Base-by-base conservation (phyloP, 1,140 invertebrate species). In the Polypedilum vanderplanki region DNA sequence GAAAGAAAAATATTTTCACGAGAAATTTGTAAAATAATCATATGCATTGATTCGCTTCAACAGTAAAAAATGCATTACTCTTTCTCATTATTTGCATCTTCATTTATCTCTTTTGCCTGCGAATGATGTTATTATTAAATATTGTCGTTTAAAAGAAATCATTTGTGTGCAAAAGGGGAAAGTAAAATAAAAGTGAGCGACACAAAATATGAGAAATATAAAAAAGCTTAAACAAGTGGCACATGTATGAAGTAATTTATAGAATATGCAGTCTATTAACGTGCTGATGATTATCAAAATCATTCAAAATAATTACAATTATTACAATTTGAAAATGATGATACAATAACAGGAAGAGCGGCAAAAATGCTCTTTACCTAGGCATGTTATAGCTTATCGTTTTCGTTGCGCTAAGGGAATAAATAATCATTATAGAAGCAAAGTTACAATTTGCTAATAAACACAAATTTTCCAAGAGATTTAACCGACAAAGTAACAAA, bases 21-120 rank as follows among this genome's bases (percentile, higher is more conserved):
- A 57, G 46, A 12, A 57, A 57, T 57, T n/a, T 57, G 46, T 57
- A 57, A 12, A 57, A 57, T 57, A 57, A 57, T 57, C n/a, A 57
- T n/a, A 57, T 57, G 46, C 46, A 57, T 57, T 57, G 46, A 57
- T 57, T 57, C 46, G n/a, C n/a, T 57, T n/a, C 46, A 57, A 57
- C 46, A 57, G n/a, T n/a, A 57, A 57, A 57, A 57, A 15, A n/a
- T 57, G 46, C 46, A 57, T 15, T 57, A n/a, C 12, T 57, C 15
- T 15, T 57, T 15, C 12, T 57, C 15, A 15, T 4, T 57, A 57
- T 57, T 57, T 57, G 46, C 46, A 57, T 33, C 46, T n/a, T 57
- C n/a, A 57, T 57, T 57, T 57, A n/a, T 15, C 46, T 33, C 24
- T 33, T 3, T 33, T n/a, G n/a, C n/a, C 24, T 33, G 46, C n/a